A percentile compares a stretch with the other conserved stretches of the same genome.
Conservation (phyloP, 2,888 invertebrate species). For the Steromphala cineraria region DNA sequence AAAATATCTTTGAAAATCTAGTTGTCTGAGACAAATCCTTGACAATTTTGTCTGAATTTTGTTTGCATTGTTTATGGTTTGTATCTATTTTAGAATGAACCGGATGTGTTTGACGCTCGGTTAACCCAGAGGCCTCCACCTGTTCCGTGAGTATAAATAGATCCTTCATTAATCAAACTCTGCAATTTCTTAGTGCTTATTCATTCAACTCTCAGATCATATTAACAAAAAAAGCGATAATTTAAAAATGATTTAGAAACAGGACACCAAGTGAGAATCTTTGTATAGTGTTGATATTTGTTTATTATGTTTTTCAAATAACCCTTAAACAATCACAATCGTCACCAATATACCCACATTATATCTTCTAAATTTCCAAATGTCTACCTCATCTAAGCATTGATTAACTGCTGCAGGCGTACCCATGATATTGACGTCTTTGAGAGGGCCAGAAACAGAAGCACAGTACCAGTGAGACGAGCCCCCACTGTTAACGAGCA, state of each 20-base stretch:
- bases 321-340: too few relatives aligned
- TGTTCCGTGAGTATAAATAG: slow-evolving; percentile 19
- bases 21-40: not conserved
- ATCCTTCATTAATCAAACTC: too few relatives aligned
- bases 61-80: too few relatives aligned
- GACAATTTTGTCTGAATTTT: too few relatives aligned
- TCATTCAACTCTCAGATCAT: too few relatives aligned
- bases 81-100: slow-evolving; percentile 58
- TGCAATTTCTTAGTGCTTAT: too few relatives aligned
- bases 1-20: too few relatives aligned
- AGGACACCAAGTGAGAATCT: too few relatives aligned
- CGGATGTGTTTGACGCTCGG: slow-evolving; percentile 70
- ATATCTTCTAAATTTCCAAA: not conserved
- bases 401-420: not conserved
- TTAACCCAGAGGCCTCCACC: slow-evolving; percentile 57
- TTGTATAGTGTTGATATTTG: too few relatives aligned
- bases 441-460: slow-evolving; percentile 57
- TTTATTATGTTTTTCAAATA: too few relatives aligned
- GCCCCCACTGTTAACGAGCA: slow-evolving; percentile 40
- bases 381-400: not conserved
- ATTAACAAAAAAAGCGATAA: too few relatives aligned
- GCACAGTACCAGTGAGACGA: slow-evolving; percentile 50
- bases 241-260: too few relatives aligned
- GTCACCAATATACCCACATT: not conserved
- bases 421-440: slow-evolving; percentile 51